These are phyloP conservation scores for Oryzias melastigma DNA, from an alignment of 2,113 vertebrate species.

Conservation along the genomic window DNA sequence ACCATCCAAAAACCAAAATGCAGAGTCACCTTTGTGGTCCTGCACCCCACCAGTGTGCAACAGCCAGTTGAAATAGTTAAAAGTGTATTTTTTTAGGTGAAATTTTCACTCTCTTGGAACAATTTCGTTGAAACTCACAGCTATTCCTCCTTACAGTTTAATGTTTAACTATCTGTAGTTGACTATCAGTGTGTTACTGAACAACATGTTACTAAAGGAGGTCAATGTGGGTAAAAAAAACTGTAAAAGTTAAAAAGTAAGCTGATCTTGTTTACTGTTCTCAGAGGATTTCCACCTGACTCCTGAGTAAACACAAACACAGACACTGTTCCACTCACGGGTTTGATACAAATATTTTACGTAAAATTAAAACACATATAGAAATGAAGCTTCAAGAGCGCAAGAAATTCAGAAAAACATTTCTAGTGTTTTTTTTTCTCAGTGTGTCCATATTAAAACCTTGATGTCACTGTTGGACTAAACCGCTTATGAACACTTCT, in stretches of 20 bases:
- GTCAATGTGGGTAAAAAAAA: constrained; percentile 16
- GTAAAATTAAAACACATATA: neutral
- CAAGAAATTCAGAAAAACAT: too few relatives aligned
- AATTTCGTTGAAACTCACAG: neutral
- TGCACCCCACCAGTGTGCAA: too few relatives aligned
- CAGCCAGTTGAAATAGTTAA: neutral
- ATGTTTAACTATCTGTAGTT: constrained; percentile 49
- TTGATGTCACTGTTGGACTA: constrained; percentile 18
- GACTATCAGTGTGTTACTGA: constrained; percentile 30
- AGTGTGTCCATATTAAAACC: constrained; percentile 23
- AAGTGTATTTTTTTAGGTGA: neutral
- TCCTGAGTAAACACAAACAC: neutral
- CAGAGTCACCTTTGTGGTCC: too few relatives aligned
- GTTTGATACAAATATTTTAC: neutral
- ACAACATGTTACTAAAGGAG: constrained; percentile 19
- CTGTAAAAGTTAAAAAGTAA: constrained; percentile 43
- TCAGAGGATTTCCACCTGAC: constrained; percentile 13
- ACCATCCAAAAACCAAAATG: too few relatives aligned
- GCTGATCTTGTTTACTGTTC: constrained; percentile 36
- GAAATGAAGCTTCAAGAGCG: too few relatives aligned
- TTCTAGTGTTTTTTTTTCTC: neutral
- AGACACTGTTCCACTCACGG: neutral
- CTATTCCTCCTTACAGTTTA: constrained; percentile 15
- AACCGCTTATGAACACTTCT: constrained; percentile 6
- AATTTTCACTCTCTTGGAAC: neutral